Evolutionary conservation across 1,140 invertebrate species (phyloP).

Genomic region (Aphaenogaster ashmeadi): DNA sequence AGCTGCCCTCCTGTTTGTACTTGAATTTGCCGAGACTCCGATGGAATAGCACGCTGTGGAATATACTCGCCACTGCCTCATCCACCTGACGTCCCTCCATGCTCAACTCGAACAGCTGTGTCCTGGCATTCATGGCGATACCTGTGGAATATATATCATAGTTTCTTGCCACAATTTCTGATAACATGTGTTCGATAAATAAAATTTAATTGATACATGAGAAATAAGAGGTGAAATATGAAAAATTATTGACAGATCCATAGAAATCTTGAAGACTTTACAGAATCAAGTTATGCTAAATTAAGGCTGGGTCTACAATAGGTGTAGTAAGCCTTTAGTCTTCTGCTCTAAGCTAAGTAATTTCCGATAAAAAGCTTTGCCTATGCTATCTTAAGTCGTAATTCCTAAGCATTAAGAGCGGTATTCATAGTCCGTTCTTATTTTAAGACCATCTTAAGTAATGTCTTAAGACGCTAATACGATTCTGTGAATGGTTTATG

Average conservation of each 20-base stretch:
- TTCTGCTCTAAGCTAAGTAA: no score
- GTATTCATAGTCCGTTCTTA: no score
- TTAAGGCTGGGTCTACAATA: not conserved
- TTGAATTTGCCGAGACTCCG: constrained; percentile 98
- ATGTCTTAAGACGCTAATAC: no score
- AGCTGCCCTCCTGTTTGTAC: constrained; percentile 97
- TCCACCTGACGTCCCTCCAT: constrained; percentile 98
- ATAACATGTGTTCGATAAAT: not conserved
- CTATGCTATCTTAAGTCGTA: no score
- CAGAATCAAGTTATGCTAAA: not conserved
- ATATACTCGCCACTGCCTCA: constrained; percentile 97
- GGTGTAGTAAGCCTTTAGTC: no score
- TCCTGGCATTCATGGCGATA: constrained; percentile 94
- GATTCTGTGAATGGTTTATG: no score
- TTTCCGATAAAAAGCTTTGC: no score
- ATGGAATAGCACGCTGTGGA: constrained; percentile 98
- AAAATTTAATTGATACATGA: not conserved
- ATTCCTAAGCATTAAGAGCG: no score
- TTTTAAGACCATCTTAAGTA: no score
- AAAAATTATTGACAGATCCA: not conserved
- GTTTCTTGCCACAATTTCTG: not conserved
- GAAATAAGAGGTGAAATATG: not conserved
- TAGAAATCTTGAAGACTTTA: not conserved
- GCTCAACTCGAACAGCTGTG: constrained; percentile 95
- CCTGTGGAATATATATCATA: constrained; percentile 65